Evolutionary conservation across 2,797 vertebrate species (phyloP).

Genomic region (Typhlichthys eigenmanni): DNA sequence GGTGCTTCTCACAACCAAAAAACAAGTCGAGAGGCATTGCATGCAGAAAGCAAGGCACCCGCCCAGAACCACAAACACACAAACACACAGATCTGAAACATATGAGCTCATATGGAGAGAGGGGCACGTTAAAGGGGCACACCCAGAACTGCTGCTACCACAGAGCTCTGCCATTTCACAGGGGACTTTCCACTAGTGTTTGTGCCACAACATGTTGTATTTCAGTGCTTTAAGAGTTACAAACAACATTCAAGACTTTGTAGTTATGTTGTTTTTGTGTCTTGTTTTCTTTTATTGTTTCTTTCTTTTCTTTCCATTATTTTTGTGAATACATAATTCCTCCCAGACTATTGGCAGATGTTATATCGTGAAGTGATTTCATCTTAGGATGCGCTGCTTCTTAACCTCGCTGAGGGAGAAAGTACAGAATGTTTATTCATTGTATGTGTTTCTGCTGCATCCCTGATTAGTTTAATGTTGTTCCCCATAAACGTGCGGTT

Average conservation of each 20-base stretch:
- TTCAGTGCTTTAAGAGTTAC: constrained; percentile 21
- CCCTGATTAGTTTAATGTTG: constrained; percentile 22
- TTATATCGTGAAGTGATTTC: constrained; percentile 16
- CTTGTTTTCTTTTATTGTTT: not conserved
- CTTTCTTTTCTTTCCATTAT: constrained; percentile 14
- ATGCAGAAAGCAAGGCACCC: constrained; percentile 75
- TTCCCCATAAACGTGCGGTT: not conserved
- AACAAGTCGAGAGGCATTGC: constrained; percentile 72
- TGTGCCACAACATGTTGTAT: constrained; percentile 40
- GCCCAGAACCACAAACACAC: constrained; percentile 82
- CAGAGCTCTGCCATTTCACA: constrained; percentile 56
- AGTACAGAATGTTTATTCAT: constrained; percentile 18
- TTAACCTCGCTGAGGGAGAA: constrained; percentile 5
- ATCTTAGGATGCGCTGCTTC: constrained; percentile 31
- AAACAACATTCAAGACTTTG: not conserved
- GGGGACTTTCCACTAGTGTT: constrained; percentile 52
- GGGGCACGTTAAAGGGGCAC: constrained; percentile 67
- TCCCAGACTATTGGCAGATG: constrained; percentile 45
- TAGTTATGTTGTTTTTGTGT: not conserved
- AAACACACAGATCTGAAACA: constrained; percentile 75
- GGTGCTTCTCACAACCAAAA: constrained; percentile 59
- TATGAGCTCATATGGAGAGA: constrained; percentile 71
- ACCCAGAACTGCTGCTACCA: constrained; percentile 61
- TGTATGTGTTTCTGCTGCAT: constrained; percentile 21
- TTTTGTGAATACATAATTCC: constrained; percentile 14